Base-by-base conservation (phyloP, 2,888 invertebrate genomes). In the Graphium colonna region DNA sequence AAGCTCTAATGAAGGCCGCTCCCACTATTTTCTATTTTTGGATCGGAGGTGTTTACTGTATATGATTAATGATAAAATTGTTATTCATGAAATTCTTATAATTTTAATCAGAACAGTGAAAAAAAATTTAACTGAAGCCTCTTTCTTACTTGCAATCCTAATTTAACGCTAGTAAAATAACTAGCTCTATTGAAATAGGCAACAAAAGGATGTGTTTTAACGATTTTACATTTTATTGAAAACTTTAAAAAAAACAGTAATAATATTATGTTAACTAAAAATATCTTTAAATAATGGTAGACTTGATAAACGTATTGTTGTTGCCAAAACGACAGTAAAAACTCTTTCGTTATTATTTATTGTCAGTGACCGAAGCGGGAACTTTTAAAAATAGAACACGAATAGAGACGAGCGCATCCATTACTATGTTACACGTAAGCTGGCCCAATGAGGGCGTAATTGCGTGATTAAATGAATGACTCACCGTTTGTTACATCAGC, bases 381-480 rank as follows among this genome's bases (percentile, higher is more conserved):
- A 31, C 31, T 7, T 36, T 4, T 12, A 36, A 36, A 36, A 36
- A 41, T 17, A 31, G 38, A 31, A 40, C 15, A 21, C 10, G 13
- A 48, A 44, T 38, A 38, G 10, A 53, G 15, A 40, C 13, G 18
- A 17, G 40, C 15, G 40, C 18, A 49, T 50, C 44, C 21, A 33
- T 33, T 31, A 45, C 49, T 33, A 44, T 42, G 12, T 48, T 44
- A 49, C 40, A 18, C 26, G 49, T 42, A 26, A 45, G 33, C n/a
- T 42, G 45, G 36, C 41, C 39, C 54, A 50, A 36, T 51, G 61
- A 64, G 59, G 66, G 66, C 65, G 66, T 65, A 60, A 62, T 63
- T 63, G 62, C 57, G 47, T 57, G 63, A 63, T 64, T 62, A 62
- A 58, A 54, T 47, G 46, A 50, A 57, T 64, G 65, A 65, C 42